phyloP scores from a whole-genome alignment of 92 coral and sea anemone species.

The Muricea muricata region DNA sequence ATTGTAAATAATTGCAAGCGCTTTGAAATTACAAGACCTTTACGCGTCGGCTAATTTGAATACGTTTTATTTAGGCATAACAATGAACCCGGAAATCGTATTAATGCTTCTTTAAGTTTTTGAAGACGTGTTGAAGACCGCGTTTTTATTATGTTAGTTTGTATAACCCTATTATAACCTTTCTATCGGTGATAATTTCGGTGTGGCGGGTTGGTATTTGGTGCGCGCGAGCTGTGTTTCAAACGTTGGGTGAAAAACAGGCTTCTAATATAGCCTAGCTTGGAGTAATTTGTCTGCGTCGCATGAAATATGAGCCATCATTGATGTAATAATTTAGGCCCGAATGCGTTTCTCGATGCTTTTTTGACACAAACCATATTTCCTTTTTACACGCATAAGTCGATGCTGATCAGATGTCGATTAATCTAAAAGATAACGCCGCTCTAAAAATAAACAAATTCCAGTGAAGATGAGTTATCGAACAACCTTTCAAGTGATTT shows the following conservation, averaged over 20 bases:
- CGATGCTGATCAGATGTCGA: neutral
- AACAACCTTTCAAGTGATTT: no score
- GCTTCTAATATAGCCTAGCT: neutral
- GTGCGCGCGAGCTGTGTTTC: neutral
- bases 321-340: neutral
- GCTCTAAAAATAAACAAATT: neutral
- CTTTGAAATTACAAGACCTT: neutral
- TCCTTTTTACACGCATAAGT: neutral
- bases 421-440: neutral
- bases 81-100: constrained; percentile 38
- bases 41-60: constrained; percentile 1
- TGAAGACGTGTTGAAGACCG: constrained; percentile 4
- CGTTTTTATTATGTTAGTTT: neutral
- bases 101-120: constrained; percentile 13
- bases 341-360: neutral
- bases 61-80: neutral
- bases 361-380: constrained; percentile 15
- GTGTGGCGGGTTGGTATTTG: neutral
- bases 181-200: constrained; percentile 1
- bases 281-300: neutral
- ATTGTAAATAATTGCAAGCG: neutral
- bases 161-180: neutral
- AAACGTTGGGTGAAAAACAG: neutral
- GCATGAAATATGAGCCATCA: neutral
- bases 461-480: neutral